These are phyloP conservation scores for Drosophila azteca DNA, from an alignment of 1,140 invertebrate species.

Conservation along the genomic window DNA sequence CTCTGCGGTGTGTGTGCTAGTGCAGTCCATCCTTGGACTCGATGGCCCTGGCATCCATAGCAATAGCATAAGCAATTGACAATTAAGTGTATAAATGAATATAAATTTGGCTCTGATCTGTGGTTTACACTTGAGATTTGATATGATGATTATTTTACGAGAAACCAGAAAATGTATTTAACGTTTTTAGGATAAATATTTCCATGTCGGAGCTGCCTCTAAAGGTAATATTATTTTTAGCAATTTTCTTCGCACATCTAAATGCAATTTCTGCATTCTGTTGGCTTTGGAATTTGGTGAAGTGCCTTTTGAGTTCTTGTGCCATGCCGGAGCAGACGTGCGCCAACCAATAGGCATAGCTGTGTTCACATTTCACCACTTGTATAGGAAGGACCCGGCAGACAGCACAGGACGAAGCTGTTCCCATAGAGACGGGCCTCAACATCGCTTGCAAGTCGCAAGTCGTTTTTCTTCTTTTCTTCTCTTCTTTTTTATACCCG, in stretches of 20 bases:
- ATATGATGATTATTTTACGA: slow-evolving; percentile 7
- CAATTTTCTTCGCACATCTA: slow-evolving; percentile 30
- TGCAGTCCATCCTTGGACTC: too few species aligned
- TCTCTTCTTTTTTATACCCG: too few species aligned
- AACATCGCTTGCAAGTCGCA: background rate
- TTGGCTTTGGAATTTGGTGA: slow-evolving; percentile 29
- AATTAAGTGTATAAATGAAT: too few species aligned
- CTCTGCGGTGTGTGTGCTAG: too few species aligned
- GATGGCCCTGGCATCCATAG: too few species aligned
- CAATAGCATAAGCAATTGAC: too few species aligned
- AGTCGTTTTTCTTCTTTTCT: too few species aligned
- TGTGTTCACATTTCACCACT: too few species aligned
- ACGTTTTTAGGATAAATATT: slow-evolving; percentile 11
- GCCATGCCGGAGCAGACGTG: slow-evolving; percentile 18
- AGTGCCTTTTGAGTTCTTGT: slow-evolving; percentile 5
- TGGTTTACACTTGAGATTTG: slow-evolving; percentile 6
- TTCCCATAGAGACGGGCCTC: too few species aligned
- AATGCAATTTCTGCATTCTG: slow-evolving; percentile 49
- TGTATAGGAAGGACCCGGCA: too few species aligned
- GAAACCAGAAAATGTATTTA: background rate
- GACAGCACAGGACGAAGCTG: background rate
- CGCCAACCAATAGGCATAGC: too few species aligned
- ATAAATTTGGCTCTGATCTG: background rate
- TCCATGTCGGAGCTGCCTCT: background rate
- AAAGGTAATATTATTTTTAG: slow-evolving; percentile 20